Conservation (phyloP, 1,140 invertebrate species). For the Hestina assimilis region DNA sequence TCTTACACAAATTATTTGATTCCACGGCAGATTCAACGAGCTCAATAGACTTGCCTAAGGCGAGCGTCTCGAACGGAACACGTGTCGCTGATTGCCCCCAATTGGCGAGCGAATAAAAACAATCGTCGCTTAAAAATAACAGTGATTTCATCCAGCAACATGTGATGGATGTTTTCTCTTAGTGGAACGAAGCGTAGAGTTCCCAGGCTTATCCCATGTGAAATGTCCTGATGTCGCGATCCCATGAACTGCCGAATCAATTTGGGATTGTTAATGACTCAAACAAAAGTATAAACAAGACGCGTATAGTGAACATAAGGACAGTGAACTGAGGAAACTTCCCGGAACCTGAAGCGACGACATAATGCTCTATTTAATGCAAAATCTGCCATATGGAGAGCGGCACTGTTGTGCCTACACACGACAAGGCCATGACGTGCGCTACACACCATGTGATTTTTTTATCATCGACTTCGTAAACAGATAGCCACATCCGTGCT, state of each 20-base stretch:
- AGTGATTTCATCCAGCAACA: slow-evolving; percentile 75
- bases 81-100: slow-evolving; percentile 75
- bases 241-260: slow-evolving; percentile 54
- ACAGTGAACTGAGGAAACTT: slow-evolving; percentile 36
- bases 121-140: slow-evolving; percentile 76
- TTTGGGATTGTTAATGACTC: slow-evolving; percentile 54
- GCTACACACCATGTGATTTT: slow-evolving; percentile 47
- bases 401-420: slow-evolving; percentile 1
- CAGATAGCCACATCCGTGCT: slow-evolving; percentile 61
- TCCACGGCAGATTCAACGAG: slow-evolving; percentile 44
- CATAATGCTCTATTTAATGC: slow-evolving; percentile 21
- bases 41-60: slow-evolving; percentile 64
- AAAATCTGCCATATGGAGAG: slow-evolving; percentile 26
- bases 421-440: slow-evolving; percentile 20
- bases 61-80: slow-evolving; percentile 67
- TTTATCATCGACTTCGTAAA: slow-evolving; percentile 45
- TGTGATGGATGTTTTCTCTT: slow-evolving; percentile 69
- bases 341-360: slow-evolving; percentile 32
- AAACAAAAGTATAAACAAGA: slow-evolving; percentile 35
- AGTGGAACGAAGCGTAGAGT: slow-evolving; percentile 47
- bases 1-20: slow-evolving; percentile 30
- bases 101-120: slow-evolving; percentile 77
- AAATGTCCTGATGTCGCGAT: slow-evolving; percentile 54
- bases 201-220: slow-evolving; percentile 65
- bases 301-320: not conserved